A percentile compares a stretch with the other conserved stretches of the same genome.
Conservation (phyloP, 2,888 invertebrate species). For the Portevinia maculata region DNA sequence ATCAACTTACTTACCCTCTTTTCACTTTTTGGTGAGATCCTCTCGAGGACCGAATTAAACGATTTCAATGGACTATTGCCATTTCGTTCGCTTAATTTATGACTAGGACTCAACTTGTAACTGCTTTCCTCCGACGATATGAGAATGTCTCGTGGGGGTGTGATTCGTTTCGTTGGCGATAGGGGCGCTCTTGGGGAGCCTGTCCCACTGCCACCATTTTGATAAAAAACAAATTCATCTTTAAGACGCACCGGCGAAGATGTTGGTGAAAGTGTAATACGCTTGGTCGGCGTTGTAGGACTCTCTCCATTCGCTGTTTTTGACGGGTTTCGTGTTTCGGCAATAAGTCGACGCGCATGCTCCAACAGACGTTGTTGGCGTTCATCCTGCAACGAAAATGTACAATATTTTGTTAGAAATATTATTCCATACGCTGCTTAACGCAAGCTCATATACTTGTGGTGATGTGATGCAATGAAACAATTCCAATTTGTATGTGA, state of each 20-base stretch:
- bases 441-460: constrained; percentile 45
- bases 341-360: constrained; percentile 93
- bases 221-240: constrained; percentile 75
- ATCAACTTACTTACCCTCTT: constrained; percentile 83
- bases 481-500: constrained; percentile 51
- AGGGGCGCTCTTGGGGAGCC: constrained; percentile 76
- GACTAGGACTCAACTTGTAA: constrained; percentile 81
- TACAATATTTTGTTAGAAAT: background rate
- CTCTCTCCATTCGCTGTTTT: constrained; percentile 80
- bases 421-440: background rate
- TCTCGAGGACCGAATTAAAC: constrained; percentile 87
- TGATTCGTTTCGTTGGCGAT: constrained; percentile 80
- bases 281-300: constrained; percentile 81
- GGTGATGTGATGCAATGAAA: constrained; percentile 63
- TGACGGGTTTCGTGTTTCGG: constrained; percentile 87
- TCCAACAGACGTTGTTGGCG: constrained; percentile 93
- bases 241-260: constrained; percentile 81
- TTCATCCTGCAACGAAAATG: constrained; percentile 86
- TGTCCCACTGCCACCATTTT: constrained; percentile 78
- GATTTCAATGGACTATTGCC: constrained; percentile 86
- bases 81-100: constrained; percentile 81
- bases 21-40: constrained; percentile 89
- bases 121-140: constrained; percentile 62
- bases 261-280: constrained; percentile 81
- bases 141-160: constrained; percentile 81